These are phyloP conservation scores for Microdon myrmicae DNA, from an alignment of 2,888 invertebrate species.

Conservation along the genomic window DNA sequence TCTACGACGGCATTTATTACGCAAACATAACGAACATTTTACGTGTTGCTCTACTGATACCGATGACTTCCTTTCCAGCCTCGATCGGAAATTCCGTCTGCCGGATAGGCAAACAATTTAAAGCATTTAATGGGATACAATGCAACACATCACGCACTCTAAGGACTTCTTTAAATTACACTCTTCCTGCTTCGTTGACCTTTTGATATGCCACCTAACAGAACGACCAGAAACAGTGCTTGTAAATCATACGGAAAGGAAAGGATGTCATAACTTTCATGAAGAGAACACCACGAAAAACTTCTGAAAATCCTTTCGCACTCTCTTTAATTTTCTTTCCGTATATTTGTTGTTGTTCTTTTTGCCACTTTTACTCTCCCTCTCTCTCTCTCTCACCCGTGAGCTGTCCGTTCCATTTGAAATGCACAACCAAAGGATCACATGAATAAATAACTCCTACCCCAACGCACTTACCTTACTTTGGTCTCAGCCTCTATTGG, in stretches of 20 bases:
- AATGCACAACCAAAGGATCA: constrained; percentile 16
- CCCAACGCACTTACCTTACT: constrained; percentile 50
- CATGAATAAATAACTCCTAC: constrained; percentile 50
- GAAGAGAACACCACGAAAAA: constrained; percentile 29
- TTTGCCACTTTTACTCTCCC: too few relatives aligned
- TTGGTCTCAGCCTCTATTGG: constrained; percentile 42
- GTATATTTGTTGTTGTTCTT: too few relatives aligned
- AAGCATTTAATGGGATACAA: not conserved
- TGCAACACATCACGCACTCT: constrained; percentile 20
- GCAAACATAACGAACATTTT: constrained; percentile 6
- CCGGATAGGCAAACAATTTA: constrained; percentile 2
- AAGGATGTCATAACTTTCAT: constrained; percentile 48
- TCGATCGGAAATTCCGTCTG: constrained; percentile 37
- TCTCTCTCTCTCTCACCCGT: too few relatives aligned
- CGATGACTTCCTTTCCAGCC: constrained; percentile 26
- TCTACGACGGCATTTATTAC: constrained; percentile 17
- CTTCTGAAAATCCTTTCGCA: constrained; percentile 44
- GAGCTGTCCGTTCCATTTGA: constrained; percentile 16
- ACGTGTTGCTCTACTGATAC: constrained; percentile 14
- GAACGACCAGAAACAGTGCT: constrained; percentile 19
- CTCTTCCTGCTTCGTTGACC: constrained; percentile 1
- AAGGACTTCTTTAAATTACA: too few relatives aligned
- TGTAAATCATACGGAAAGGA: constrained; percentile 39
- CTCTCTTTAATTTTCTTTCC: constrained; percentile 5
- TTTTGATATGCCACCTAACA: not conserved